Conservation (phyloP, 1,140 invertebrate species). For the Fopius arisanus region DNA sequence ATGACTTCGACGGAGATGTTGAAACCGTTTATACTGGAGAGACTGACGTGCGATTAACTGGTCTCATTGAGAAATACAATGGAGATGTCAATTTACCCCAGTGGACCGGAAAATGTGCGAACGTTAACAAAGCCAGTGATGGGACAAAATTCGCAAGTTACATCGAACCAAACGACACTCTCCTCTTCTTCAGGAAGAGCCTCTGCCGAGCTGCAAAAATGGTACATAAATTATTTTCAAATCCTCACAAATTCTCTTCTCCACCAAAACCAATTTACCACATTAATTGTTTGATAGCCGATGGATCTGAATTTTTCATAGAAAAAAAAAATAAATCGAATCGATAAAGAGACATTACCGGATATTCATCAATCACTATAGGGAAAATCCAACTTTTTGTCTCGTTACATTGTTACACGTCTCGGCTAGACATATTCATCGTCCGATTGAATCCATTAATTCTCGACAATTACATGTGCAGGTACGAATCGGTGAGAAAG, state of each 20-base stretch:
- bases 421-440: background rate
- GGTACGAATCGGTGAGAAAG: conserved; percentile 69
- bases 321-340: background rate
- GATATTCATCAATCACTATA: background rate
- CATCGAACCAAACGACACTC: conserved; percentile 72
- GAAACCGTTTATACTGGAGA: conserved; percentile 83
- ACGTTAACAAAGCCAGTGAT: conserved; percentile 81
- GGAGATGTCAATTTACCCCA: conserved; percentile 76
- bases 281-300: too few relatives aligned
- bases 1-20: conserved; percentile 81
- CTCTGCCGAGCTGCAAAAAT: conserved; percentile 78
- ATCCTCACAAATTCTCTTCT: too few relatives aligned
- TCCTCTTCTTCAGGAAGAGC: conserved; percentile 83
- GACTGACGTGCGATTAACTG: conserved; percentile 69
- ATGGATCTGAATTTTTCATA: too few relatives aligned
- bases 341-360: background rate
- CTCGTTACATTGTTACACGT: background rate
- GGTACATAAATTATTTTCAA: conserved; percentile 59
- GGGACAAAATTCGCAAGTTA: conserved; percentile 83
- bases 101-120: conserved; percentile 79
- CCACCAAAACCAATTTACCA: too few relatives aligned
- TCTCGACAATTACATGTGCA: conserved; percentile 52
- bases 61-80: conserved; percentile 80
- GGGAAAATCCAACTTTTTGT: background rate
- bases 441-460: conserved; percentile 19